Evolutionary conservation across 92 coral and sea anemone species (phyloP), one percentile per base, ranked within the genome.

Genomic region (Ricordea florida): DNA sequence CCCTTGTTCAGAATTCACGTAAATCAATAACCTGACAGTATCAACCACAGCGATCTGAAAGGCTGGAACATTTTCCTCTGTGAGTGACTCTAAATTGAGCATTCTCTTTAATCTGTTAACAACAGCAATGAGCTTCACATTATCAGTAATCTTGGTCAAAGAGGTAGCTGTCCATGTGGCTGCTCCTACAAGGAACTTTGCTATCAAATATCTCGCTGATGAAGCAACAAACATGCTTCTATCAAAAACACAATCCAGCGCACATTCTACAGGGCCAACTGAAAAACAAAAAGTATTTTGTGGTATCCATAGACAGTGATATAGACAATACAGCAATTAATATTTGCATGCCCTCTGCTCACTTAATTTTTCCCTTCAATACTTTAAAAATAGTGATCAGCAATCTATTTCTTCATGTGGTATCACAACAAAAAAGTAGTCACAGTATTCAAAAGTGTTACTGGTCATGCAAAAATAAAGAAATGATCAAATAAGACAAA

Each of bases 141-240:
- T 47, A 6, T 31, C 80, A 5, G 36, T 15, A 23, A 32, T 30
- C 15, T 28, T 63, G 44, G 6, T 82, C 14, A 0, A 25, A 20
- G 38, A 34, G 21, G 38, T 9, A 14, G 40, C 40, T 22, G 2
- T 10, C 22, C 6, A 51, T 35, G 30, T 34, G 41, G 5, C 42
- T 34, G 45, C 58, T 13, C 47, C 31, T 33, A 82, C 48, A 13
- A 91, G 45, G 50, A 78, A 89, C 58, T 86, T 89, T 60, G 96
- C 94, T 52, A 91, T 57, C 31, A 87, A 86, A 15, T 75, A 67
- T 74, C 93, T 84, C 46, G 98, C 94, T 41, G 91, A 68, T 7
- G 52, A 47, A 22, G 93, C 90, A 13, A 94, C 98, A 86, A 92
- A 94, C 72, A 94, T 89, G 66, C 98, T 94, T 66, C 70, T 69